phyloP scores from a whole-genome alignment of 2,888 invertebrate species.

The Synanthedon vespiformis region DNA sequence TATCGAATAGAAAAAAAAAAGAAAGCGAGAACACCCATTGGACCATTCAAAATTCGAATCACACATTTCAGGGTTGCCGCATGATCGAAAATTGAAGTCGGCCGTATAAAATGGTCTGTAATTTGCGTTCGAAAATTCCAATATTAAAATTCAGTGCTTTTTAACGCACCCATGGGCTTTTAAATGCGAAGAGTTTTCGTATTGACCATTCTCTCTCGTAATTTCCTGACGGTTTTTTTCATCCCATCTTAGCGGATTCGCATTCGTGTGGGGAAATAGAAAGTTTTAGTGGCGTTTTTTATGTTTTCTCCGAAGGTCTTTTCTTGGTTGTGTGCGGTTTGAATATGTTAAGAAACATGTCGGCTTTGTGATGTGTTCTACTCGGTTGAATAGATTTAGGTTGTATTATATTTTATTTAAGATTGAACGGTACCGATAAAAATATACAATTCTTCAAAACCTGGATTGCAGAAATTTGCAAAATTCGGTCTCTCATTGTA shows the following conservation, averaged over 20 bases:
- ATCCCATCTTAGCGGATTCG: neutral
- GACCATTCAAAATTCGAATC: slow-evolving; percentile 2
- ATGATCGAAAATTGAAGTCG: slow-evolving; percentile 12
- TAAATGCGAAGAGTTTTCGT: neutral
- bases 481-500: too few relatives aligned
- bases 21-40: neutral
- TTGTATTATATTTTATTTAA: neutral
- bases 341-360: neutral
- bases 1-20: neutral
- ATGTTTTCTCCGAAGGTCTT: neutral
- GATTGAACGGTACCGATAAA: neutral
- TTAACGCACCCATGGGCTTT: neutral
- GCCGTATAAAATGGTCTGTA: neutral
- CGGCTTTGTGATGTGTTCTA: neutral
- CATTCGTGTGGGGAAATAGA: neutral
- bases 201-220: neutral
- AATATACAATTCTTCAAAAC: too few relatives aligned
- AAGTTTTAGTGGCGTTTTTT: neutral
- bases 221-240: neutral
- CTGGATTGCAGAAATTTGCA: too few relatives aligned
- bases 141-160: slow-evolving; percentile 1
- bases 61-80: slow-evolving; percentile 7
- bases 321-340: neutral
- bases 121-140: neutral
- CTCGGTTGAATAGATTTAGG: neutral